phyloP scores from a whole-genome alignment of 1,140 invertebrate species.

The Tetragonula clypearis region DNA sequence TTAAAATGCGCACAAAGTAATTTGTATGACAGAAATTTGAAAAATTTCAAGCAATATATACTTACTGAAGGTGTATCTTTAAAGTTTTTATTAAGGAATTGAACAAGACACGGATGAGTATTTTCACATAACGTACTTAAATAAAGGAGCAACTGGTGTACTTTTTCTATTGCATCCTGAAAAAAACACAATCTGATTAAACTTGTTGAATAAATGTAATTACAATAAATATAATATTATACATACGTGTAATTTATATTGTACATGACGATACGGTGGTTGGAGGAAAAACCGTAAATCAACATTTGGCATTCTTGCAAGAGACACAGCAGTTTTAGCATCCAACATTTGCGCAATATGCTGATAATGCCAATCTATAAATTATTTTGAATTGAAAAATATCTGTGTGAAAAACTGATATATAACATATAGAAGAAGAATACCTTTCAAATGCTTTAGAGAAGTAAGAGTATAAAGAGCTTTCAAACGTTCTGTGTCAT shows the following conservation, averaged over 20 bases:
- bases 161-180: conserved; percentile 80
- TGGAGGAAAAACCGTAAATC: conserved; percentile 85
- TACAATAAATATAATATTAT: neutral
- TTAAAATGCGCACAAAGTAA: conserved; percentile 37
- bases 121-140: conserved; percentile 80
- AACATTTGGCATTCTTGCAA: conserved; percentile 83
- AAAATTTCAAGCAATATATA: conserved; percentile 31
- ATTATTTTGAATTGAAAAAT: neutral
- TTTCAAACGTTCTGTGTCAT: conserved; percentile 67
- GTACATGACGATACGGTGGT: conserved; percentile 82
- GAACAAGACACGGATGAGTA: conserved; percentile 85
- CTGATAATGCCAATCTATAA: conserved; percentile 84
- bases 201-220: neutral
- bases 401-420: conserved; percentile 1
- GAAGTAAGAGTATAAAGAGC: conserved; percentile 73
- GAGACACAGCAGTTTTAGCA: conserved; percentile 84
- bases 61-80: conserved; percentile 79
- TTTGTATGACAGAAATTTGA: conserved; percentile 60
- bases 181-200: conserved; percentile 18
- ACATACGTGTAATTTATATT: conserved; percentile 80
- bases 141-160: conserved; percentile 83
- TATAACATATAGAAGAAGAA: neutral
- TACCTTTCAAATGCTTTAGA: conserved; percentile 78
- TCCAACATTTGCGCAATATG: conserved; percentile 86
- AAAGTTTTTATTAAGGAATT: conserved; percentile 86